phyloP scores from a whole-genome alignment of 2,888 invertebrate species.

The Ptychoptera albimana region DNA sequence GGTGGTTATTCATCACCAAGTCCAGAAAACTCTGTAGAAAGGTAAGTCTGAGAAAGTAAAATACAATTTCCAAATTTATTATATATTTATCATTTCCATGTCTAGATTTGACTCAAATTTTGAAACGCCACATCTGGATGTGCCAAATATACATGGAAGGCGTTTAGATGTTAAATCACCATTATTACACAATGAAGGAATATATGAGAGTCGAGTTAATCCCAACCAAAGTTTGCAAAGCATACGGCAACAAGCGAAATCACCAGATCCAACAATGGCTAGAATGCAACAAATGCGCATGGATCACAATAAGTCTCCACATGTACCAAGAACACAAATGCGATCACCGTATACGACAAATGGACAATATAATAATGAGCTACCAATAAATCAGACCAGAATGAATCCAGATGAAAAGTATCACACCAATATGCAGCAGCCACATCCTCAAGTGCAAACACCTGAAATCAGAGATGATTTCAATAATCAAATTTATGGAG shows the following conservation, averaged over 20 bases:
- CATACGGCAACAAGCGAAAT: constrained; percentile 15
- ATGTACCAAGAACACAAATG: constrained; percentile 32
- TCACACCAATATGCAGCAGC: not conserved
- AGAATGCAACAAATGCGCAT: constrained; percentile 32
- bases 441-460: constrained; percentile 20
- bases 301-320: constrained; percentile 28
- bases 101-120: constrained; percentile 39
- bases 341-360: constrained; percentile 35
- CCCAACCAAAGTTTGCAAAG: constrained; percentile 6
- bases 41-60: constrained; percentile 14
- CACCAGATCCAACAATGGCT: constrained; percentile 25
- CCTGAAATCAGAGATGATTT: constrained; percentile 11
- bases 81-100: constrained; percentile 13
- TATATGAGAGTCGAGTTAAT: constrained; percentile 31
- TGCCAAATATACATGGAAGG: constrained; percentile 32
- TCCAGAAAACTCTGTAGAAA: constrained; percentile 40
- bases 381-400: constrained; percentile 18
- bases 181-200: constrained; percentile 32
- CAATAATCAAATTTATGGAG: constrained; percentile 2
- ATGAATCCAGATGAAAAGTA: not conserved
- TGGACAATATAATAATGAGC: constrained; percentile 19
- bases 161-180: constrained; percentile 31
- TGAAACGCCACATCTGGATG: constrained; percentile 36
- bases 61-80: not conserved
- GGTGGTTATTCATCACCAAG: constrained; percentile 58